A percentile compares a stretch with the other conserved stretches of the same genome.
phyloP scores from a whole-genome alignment of 2,888 invertebrate species.

The Standfussiana lucernea region DNA sequence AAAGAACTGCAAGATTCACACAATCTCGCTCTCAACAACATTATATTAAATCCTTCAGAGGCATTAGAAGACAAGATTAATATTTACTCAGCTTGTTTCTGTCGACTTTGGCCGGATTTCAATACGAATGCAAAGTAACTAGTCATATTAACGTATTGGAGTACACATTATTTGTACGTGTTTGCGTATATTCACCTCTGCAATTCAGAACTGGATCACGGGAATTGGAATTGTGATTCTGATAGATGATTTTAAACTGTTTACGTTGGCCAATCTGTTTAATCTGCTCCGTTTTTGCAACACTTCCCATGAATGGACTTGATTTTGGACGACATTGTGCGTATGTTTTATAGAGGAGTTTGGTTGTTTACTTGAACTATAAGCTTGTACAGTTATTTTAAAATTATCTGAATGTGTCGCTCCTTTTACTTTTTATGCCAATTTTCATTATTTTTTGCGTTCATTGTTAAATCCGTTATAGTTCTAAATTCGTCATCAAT shows the following conservation, averaged over 20 bases:
- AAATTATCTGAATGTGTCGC: background rate
- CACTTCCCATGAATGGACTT: background rate
- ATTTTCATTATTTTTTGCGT: background rate
- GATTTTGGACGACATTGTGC: background rate
- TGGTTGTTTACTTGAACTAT: background rate
- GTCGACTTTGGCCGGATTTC: conserved; percentile 49
- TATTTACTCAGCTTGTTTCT: conserved; percentile 23
- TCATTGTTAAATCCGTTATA: background rate
- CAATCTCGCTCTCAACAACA: background rate
- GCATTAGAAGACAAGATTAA: conserved; percentile 26
- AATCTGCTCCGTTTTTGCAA: background rate
- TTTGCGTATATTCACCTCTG: conserved; percentile 40
- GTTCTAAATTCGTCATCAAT: background rate
- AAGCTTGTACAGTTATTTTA: background rate
- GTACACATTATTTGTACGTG: conserved; percentile 28
- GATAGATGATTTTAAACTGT: conserved; percentile 20
- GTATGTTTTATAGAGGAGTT: background rate
- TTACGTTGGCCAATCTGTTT: conserved; percentile 7
- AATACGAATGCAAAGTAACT: conserved; percentile 33
- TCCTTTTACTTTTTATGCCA: background rate
- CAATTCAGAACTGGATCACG: conserved; percentile 10
- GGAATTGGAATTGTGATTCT: conserved; percentile 12
- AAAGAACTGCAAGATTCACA: background rate
- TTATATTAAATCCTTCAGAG: conserved; percentile 15
- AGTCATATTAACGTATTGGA: conserved; percentile 22